These are phyloP conservation scores for Hypotaenidia philippensis DNA, from an alignment of 2,797 vertebrate species.

Conservation along the genomic window DNA sequence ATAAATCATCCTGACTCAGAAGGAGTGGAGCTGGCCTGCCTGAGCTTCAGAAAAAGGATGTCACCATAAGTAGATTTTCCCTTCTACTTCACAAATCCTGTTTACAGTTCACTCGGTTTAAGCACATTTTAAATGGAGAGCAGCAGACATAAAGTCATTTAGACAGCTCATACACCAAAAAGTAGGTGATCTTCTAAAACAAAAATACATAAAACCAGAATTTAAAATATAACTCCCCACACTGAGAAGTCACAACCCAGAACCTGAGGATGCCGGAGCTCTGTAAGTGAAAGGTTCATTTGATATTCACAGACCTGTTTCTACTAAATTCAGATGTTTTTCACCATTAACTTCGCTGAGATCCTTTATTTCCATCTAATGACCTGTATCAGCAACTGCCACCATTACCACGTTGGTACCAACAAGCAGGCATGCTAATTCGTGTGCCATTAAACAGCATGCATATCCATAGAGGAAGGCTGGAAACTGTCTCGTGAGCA, in stretches of 20 bases:
- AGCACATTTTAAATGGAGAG: not conserved
- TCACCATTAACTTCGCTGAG: not conserved
- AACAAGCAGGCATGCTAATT: not conserved
- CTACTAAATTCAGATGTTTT: not conserved
- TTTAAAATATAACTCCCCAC: not conserved
- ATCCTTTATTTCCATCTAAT: slow-evolving; percentile 10
- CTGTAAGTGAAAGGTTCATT: not conserved
- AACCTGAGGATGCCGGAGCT: not conserved
- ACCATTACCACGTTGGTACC: not conserved
- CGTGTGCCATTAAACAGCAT: slow-evolving; percentile 9
- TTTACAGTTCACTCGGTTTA: not conserved
- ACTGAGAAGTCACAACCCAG: not conserved
- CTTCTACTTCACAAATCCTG: slow-evolving; percentile 14
- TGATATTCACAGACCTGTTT: not conserved
- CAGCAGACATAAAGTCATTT: not conserved
- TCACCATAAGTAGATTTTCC: not conserved
- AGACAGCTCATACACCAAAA: not conserved
- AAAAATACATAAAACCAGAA: not conserved
- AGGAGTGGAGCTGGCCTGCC: not conserved
- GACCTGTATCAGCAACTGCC: slow-evolving; percentile 4
- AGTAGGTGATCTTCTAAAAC: not conserved
- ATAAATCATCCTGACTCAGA: not conserved
- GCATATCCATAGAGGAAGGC: not conserved
- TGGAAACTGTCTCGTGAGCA: not conserved
- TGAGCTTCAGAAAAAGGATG: not conserved